Base-by-base conservation (phyloP, 2,113 vertebrate genomes). In the Microcebus jonahi region DNA sequence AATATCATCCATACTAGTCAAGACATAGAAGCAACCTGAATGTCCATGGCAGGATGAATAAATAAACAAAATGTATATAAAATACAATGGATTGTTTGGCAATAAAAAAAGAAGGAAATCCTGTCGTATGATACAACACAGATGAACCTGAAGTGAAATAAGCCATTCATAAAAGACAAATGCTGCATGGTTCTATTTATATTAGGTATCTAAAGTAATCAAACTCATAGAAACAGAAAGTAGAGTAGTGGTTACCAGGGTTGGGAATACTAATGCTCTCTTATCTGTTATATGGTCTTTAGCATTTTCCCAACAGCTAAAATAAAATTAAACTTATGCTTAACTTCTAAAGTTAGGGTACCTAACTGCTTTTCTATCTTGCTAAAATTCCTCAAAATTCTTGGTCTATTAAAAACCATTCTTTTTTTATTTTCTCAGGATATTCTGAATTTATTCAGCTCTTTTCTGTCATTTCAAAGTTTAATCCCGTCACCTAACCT, bases 271-370 rank as follows among this genome's bases (percentile, higher is more conserved):
- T 63, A 63, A 63, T 13, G 11, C 11, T 63, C 61, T 63, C 61
- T 63, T 29, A 27, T 63, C 61, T 63, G 11, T 29, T 63, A 42
- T 31, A 70, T 65, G 76, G 39, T 65, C 23, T 88, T 70, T 36
- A 95, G 39, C 31, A 82, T 45, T 71, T 59, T 17, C 18, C 14
- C 10, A 67, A 67, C 23, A 89, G 34, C 10, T 85, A 91, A 86
- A 36, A 92, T 77, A 63, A 89, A 85, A 95, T 39, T 81, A 79
- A 93, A 79, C 8, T 70, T 53, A 65, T 0, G 1, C 10, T 77
- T 90, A 93, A 86, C 20, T 67, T 93, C 48, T 63, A 91, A 96
- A 89, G 55, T 95, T 45, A 94, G 57, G 80, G 12, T n/a, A 85
- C 9, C 2, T 75, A 75, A 75, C 1, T 68, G n/a, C 31, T 90